Base-by-base conservation (phyloP, 2,888 invertebrate genomes). In the Cataglyphis livida region DNA sequence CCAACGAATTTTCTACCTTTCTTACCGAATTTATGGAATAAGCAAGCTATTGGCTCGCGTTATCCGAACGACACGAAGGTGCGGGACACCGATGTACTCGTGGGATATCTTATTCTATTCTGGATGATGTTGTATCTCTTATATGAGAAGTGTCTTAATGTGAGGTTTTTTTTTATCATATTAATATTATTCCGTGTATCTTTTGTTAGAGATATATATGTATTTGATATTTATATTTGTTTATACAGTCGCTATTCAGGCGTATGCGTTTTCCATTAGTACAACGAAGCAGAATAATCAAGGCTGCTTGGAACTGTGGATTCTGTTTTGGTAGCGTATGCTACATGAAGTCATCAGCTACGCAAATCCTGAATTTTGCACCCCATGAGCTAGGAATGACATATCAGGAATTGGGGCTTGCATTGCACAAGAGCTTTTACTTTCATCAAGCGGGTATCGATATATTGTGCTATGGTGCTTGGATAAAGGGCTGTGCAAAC, bases 341-440 rank as follows among this genome's bases (percentile, higher is more conserved):
- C 51, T 92, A 90, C 74, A 76, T 92, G 21, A 84, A 70, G 18
- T 90, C 87, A 21, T 86, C 85, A 0, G 44, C 79, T 1, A 62
- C 81, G 18, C 84, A 84, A 48, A 87, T 75, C 9, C 6, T 82
- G 5, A 84, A 83, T 32, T 75, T 87, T 61, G 66, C 84, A 51
- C 73, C 86, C 18, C 87, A 83, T 0, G 84, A 85, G 41, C 78
- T 68, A n/a, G 84, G 82, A 21, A 75, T 83, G 5, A 86, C 82
- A 15, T 84, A 90, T 70, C 85, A 85, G 9, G 89, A 91, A 48
- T 48, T 91, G 15, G 91, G 89, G 3, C 81, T 91, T 7, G 74
- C 88, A 12, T 73, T 92, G 21, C 90, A 92, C 38, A 92, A 88
- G 71, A 91, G 91, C 71, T 92, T 92, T 87, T 92, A 92, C 71